These are phyloP conservation scores for Rotaria sp. DNA, from an alignment of 2,888 invertebrate genomes.

Conservation along the genomic window DNA sequence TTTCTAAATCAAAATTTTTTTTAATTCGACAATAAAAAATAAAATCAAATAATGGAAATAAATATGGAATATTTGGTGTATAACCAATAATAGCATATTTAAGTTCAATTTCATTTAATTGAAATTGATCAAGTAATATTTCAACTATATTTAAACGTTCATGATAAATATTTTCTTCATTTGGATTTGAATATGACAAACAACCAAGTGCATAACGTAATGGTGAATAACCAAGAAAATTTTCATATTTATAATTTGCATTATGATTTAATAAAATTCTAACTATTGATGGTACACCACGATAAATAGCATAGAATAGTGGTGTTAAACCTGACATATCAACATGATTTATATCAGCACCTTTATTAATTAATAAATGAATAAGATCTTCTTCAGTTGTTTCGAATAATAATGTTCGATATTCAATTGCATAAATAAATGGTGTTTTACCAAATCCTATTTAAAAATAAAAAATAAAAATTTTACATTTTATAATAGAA, in stretches of 20 bases:
- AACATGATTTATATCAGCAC: background rate
- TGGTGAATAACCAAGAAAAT: slow-evolving; percentile 26
- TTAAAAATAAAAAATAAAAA: background rate
- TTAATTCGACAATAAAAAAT: background rate
- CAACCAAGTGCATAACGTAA: slow-evolving; percentile 22
- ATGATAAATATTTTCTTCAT: background rate
- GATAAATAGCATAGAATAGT: background rate
- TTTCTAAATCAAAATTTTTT: background rate
- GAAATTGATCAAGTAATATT: background rate
- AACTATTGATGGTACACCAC: background rate
- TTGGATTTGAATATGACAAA: background rate
- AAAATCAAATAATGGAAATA: slow-evolving; percentile 29
- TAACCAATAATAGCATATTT: background rate
- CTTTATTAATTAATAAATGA: background rate
- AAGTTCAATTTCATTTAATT: background rate
- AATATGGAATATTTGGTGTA: background rate
- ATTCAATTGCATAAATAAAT: slow-evolving; percentile 8
- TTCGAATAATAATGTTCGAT: background rate
- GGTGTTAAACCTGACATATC: slow-evolving; percentile 25
- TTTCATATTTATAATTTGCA: slow-evolving; percentile 21
- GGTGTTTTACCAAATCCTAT: slow-evolving; percentile 25
- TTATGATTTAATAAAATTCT: background rate
- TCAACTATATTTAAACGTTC: slow-evolving; percentile 14
- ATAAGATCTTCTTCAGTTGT: background rate
- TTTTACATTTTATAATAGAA: background rate